phyloP scores from a whole-genome alignment of 2,888 invertebrate genomes.

The Pedicia rivosa region DNA sequence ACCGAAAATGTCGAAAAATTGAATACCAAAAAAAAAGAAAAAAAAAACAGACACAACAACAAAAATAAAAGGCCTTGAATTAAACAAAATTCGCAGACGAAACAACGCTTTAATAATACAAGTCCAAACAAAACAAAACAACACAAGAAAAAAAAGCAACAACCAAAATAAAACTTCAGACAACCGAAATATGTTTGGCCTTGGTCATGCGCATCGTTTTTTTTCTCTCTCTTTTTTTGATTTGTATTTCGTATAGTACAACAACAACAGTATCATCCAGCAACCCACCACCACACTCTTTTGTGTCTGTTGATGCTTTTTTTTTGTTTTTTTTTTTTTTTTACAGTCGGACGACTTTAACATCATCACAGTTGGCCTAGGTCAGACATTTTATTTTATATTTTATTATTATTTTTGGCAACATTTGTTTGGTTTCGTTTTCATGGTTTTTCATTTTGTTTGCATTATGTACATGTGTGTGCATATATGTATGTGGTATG shows the following conservation, averaged over 20 bases:
- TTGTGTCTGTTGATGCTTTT: background rate
- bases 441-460: background rate
- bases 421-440: slow-evolving; percentile 3
- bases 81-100: too few relatives aligned
- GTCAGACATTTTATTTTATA: slow-evolving; percentile 4
- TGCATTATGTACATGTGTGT: background rate
- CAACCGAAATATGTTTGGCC: slow-evolving; percentile 5
- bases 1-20: background rate
- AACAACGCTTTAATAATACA: too few relatives aligned
- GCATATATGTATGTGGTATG: background rate
- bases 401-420: slow-evolving; percentile 4
- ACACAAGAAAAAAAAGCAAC: slow-evolving; percentile 4
- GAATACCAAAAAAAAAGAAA: background rate
- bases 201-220: slow-evolving; percentile 6
- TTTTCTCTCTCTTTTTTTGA: slow-evolving; percentile 2
- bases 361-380: slow-evolving; percentile 4
- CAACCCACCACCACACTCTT: background rate
- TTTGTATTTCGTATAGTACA: slow-evolving; percentile 1
- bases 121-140: too few relatives aligned
- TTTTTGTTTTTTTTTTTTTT: background rate
- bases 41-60: background rate
- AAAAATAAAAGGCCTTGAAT: slow-evolving; percentile 5
- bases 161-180: slow-evolving; percentile 4
- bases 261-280: background rate
- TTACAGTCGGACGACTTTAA: slow-evolving; percentile 3